Percentiles rank a stretch among this genome's conserved stretches.
These are phyloP conservation scores for Dicrurus megarhynchus DNA, from an alignment of 2,113 vertebrate genomes.

Conservation along the genomic window DNA sequence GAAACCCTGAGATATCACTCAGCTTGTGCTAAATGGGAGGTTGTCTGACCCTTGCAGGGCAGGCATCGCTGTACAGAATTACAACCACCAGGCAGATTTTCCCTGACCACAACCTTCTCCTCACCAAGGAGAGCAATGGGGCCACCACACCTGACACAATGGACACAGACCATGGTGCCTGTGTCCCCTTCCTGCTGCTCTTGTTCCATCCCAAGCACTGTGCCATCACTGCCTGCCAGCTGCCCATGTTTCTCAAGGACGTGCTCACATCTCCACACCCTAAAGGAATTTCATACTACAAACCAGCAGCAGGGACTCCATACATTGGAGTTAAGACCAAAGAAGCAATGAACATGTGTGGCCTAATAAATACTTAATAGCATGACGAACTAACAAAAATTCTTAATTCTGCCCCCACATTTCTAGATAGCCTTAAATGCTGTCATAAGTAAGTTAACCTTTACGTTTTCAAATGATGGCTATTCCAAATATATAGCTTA, in stretches of 20 bases:
- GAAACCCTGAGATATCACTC: background rate
- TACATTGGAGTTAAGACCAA: background rate
- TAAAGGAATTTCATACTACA: background rate
- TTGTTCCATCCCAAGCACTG: background rate
- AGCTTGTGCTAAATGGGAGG: background rate
- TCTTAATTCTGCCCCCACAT: background rate
- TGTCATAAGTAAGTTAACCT: background rate
- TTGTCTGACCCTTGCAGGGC: background rate
- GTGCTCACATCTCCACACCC: background rate
- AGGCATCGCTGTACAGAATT: background rate
- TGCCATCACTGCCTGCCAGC: background rate
- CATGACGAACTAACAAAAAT: background rate
- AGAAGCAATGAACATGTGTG: background rate
- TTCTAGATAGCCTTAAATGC: background rate
- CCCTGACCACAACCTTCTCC: background rate
- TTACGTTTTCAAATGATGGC: background rate
- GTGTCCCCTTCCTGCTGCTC: background rate
- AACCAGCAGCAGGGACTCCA: background rate
- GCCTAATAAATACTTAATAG: background rate
- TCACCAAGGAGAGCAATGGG: background rate
- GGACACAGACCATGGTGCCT: background rate
- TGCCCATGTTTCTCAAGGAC: background rate
- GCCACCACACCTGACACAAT: rapidly evolving
- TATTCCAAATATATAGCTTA: background rate
- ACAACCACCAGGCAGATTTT: background rate